Percentiles rank a stretch among this genome's conserved stretches.
phyloP scores from a whole-genome alignment of 2,888 invertebrate genomes.

The Cryptus armator region DNA sequence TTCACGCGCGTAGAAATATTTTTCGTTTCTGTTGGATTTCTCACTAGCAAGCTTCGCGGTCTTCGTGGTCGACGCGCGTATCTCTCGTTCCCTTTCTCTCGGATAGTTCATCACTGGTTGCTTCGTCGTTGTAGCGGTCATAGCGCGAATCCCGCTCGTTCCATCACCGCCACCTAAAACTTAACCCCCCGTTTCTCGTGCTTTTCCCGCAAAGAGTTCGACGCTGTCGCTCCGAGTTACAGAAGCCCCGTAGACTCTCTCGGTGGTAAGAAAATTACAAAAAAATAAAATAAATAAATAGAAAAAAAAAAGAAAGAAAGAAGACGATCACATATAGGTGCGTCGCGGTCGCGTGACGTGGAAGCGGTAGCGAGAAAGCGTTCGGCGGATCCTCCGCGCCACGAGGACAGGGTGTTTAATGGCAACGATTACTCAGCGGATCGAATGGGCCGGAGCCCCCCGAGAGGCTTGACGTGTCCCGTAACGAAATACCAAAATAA shows the following conservation, averaged over 20 bases:
- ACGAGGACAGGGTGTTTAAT: constrained; percentile 84
- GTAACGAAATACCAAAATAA: constrained; percentile 85
- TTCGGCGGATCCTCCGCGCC: constrained; percentile 61
- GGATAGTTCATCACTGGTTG: constrained; percentile 78
- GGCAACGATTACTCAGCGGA: constrained; percentile 84
- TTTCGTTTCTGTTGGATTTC: constrained; percentile 11
- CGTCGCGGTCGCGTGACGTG: constrained; percentile 35
- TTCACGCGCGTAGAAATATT: not conserved
- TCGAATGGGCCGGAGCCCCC: constrained; percentile 81
- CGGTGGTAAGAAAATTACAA: constrained; percentile 19
- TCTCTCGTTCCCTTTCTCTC: constrained; percentile 28
- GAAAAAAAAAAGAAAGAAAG: constrained; percentile 18
- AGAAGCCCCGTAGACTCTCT: not conserved
- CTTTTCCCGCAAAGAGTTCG: constrained; percentile 43
- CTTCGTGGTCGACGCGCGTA: constrained; percentile 7
- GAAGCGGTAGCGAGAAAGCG: constrained; percentile 61
- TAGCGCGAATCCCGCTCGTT: constrained; percentile 79
- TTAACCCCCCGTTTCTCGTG: not conserved
- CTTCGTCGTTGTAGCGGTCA: constrained; percentile 81
- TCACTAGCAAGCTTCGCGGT: constrained; percentile 16
- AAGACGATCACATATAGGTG: constrained; percentile 16
- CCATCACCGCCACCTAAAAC: constrained; percentile 77
- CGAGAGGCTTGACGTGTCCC: constrained; percentile 78
- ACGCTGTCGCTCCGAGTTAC: constrained; percentile 42
- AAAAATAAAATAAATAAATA: constrained; percentile 33